A percentile compares a stretch with the other conserved stretches of the same genome.
Conservation (phyloP, 2,113 vertebrate species). For the Oreotrochilus melanogaster region DNA sequence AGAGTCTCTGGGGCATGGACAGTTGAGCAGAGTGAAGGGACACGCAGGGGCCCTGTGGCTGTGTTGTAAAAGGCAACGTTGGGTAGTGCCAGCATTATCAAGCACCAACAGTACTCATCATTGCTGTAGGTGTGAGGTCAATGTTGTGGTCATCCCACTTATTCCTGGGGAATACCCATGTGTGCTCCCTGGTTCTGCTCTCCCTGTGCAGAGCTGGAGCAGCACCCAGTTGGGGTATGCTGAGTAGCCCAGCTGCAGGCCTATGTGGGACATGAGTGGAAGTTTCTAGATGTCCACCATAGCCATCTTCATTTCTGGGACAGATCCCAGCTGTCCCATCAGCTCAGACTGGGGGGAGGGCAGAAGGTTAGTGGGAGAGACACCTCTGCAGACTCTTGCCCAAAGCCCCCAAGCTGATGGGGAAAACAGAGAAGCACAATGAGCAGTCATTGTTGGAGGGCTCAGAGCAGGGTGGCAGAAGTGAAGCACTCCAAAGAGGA, state of each 20-base stretch:
- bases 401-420: not conserved
- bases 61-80: rapidly evolving
- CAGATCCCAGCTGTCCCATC: constrained; percentile 58
- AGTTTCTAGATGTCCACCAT: constrained; percentile 38
- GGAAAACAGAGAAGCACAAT: not conserved
- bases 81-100: not conserved
- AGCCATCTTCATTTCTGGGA: not conserved
- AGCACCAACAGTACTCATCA: not conserved
- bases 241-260: not conserved
- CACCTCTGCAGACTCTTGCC: not conserved
- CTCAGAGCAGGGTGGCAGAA: not conserved
- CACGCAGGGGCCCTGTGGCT: rapidly evolving
- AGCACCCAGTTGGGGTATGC: rapidly evolving
- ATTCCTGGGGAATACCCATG: rapidly evolving
- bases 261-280: not conserved
- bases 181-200: rapidly evolving
- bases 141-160: not conserved
- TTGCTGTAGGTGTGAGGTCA: not conserved
- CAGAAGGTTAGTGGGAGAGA: constrained; percentile 33
- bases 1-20: rapidly evolving
- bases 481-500: constrained; percentile 10
- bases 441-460: not conserved
- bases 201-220: not conserved
- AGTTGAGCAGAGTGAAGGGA: not conserved
- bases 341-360: not conserved